These are phyloP conservation scores for Brenthis hecate DNA, from an alignment of 2,888 invertebrate genomes.

Conservation along the genomic window DNA sequence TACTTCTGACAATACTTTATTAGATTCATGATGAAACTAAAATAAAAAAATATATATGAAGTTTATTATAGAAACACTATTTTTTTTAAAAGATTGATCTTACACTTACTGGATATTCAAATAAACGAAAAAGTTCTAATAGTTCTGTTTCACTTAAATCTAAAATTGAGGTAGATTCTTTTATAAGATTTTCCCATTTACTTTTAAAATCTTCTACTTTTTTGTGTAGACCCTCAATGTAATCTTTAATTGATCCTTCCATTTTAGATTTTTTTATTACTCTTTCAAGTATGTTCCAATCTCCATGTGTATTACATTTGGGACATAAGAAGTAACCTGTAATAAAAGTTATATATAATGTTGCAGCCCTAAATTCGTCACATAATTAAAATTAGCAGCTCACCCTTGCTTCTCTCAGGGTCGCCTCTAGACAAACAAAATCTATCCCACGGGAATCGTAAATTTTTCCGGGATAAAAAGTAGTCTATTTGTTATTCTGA, in stretches of 20 bases:
- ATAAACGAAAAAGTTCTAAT: conserved; percentile 74
- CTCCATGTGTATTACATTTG: conserved; percentile 85
- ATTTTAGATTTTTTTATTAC: conserved; percentile 71
- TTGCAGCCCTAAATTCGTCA: neutral
- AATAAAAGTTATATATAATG: conserved; percentile 43
- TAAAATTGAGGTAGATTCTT: conserved; percentile 67
- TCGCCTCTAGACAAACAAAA: too few relatives aligned
- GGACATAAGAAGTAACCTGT: conserved; percentile 88
- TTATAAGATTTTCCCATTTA: conserved; percentile 72
- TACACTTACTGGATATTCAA: conserved; percentile 82
- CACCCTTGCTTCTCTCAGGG: too few relatives aligned
- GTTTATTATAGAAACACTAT: neutral
- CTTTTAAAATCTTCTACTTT: conserved; percentile 64
- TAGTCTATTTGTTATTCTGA: too few relatives aligned
- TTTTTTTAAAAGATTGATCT: neutral
- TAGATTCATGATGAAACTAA: conserved; percentile 69
- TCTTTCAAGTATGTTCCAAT: conserved; percentile 84
- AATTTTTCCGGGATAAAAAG: too few relatives aligned
- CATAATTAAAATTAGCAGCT: too few relatives aligned
- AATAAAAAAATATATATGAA: conserved; percentile 44
- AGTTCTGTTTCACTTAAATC: conserved; percentile 69
- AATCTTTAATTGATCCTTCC: conserved; percentile 61
- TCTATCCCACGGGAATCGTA: too few relatives aligned
- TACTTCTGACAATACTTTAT: conserved; percentile 79
- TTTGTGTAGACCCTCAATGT: conserved; percentile 59